Evolutionary conservation across 2,797 vertebrate genomes (phyloP), one percentile per base, ranked within the genome.

Genomic region (Myotis myotis): DNA sequence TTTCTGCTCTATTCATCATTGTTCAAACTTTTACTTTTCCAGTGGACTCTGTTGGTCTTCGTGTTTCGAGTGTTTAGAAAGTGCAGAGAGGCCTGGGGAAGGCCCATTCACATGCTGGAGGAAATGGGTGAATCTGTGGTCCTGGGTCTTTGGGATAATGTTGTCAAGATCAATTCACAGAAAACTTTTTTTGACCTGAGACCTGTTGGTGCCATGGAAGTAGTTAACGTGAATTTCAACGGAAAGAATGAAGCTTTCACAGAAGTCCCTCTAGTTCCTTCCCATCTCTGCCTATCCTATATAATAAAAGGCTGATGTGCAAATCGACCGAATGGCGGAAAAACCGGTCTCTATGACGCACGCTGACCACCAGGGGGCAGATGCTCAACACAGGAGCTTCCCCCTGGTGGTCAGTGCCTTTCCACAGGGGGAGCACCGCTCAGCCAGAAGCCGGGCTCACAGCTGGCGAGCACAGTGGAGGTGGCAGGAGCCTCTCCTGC

Each of bases 1-100:
- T 95, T 79, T 95, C 41, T 96, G 51, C 64, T 95, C 76, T 85
- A 2, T 75, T 90, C 68, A 30, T 68, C 51, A 66, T 75, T 70
- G 33, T 70, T 90, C 57, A 79, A 70, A 92, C 57, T 91, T 93
- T 66, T 36, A 13, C 33, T 95, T 86, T 82, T 60, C 49, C 66
- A 53, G 3, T 88, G n/a, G 28, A 81, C 22, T 78, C 64, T 49
- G 0, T 87, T 93, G 66, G 47, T 53, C 47, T 83, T 94, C 41
- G 23, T 3, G 25, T 68, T 91, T 95, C n/a, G 20, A 9, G 60
- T 87, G n/a, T 95, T 91, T 80, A 72, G 55, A 70, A 94, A 94
- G n/a, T 66, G 16, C 36, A 38, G 41, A 71, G 57, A 89, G 80
- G 23, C 4, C 57, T 22, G 30, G 33, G 87, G 38, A 91, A 94